Evolutionary conservation across 2,797 vertebrate species (phyloP).

Genomic region (Oryzias sinensis): DNA sequence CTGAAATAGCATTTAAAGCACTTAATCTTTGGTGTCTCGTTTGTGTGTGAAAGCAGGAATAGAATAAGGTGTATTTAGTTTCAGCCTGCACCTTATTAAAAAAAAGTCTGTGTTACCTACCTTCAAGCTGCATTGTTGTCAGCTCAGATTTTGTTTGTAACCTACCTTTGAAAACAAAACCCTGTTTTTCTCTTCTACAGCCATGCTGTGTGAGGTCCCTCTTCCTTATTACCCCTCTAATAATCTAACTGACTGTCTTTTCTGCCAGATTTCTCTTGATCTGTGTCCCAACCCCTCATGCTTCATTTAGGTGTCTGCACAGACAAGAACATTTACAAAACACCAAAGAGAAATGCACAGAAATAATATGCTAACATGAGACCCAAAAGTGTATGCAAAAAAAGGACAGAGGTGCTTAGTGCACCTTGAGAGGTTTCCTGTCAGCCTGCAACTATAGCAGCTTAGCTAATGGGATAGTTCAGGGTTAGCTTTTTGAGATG

Average conservation of each 20-base stretch:
- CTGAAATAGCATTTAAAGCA: too few relatives aligned
- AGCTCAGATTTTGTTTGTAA: constrained; percentile 1
- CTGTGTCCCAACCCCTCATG: background rate
- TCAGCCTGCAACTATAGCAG: constrained; percentile 2
- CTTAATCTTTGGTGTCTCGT: too few relatives aligned
- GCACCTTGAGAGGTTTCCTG: background rate
- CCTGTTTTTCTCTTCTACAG: background rate
- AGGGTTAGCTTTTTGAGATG: constrained; percentile 3
- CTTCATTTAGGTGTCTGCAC: background rate
- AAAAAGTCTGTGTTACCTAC: background rate
- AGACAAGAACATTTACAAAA: background rate
- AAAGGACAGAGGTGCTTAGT: constrained; percentile 3
- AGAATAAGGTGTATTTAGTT: background rate
- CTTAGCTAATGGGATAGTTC: background rate
- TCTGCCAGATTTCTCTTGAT: background rate
- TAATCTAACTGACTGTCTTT: background rate
- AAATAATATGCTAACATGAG: constrained; percentile 6
- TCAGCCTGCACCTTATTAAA: background rate
- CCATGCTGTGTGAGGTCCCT: background rate
- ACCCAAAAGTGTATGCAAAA: background rate
- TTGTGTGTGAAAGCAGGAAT: background rate
- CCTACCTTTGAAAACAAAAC: background rate
- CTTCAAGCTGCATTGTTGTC: background rate
- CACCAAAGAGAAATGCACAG: background rate
- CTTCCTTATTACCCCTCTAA: background rate